Percentiles rank a stretch among this genome's conserved stretches.
Evolutionary conservation across 2,113 vertebrate species (phyloP).

Genomic region (Actenoides hombroni): DNA sequence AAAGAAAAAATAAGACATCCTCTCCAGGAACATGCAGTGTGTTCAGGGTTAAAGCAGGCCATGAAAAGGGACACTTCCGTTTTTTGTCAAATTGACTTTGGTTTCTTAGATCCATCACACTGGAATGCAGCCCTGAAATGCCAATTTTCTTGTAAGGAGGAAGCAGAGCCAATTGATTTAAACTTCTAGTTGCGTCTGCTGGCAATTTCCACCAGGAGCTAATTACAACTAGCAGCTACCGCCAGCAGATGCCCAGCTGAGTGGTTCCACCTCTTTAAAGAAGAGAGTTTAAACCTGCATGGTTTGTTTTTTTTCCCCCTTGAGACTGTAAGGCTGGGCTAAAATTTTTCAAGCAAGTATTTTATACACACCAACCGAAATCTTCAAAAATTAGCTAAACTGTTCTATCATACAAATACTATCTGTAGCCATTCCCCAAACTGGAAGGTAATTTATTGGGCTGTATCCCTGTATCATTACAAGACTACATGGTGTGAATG

Average conservation of each 20-base stretch:
- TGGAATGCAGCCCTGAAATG: slow-evolving; percentile 19
- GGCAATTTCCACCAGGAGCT: slow-evolving; percentile 45
- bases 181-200: slow-evolving; percentile 44
- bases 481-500: background rate
- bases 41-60: slow-evolving; percentile 38
- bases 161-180: slow-evolving; percentile 59
- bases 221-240: slow-evolving; percentile 40
- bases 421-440: background rate
- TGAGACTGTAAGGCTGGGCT: background rate
- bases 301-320: background rate
- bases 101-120: slow-evolving; percentile 33
- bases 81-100: slow-evolving; percentile 43
- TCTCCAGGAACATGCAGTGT: background rate
- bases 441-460: background rate
- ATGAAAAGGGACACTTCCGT: slow-evolving; percentile 39
- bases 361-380: background rate
- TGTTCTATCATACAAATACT: background rate
- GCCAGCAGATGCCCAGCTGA: background rate
- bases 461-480: background rate
- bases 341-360: background rate
- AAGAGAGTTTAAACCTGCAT: background rate
- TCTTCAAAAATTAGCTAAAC: background rate
- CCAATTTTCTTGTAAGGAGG: slow-evolving; percentile 38
- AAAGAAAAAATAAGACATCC: background rate
- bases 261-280: background rate